phyloP scores from a whole-genome alignment of 2,888 invertebrate genomes.

The Drosophila yooni region DNA sequence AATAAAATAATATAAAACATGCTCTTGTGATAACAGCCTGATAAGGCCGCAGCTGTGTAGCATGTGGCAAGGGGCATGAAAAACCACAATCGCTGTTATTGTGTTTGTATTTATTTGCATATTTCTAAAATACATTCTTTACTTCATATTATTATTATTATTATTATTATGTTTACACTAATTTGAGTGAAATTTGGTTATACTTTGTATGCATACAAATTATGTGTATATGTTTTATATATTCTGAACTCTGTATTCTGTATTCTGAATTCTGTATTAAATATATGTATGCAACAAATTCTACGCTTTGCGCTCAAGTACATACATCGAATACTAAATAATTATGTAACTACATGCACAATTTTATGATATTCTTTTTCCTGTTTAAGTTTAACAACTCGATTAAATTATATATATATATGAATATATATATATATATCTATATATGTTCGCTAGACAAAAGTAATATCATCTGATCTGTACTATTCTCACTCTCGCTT shows the following conservation, averaged over 20 bases:
- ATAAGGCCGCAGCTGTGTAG: conserved; percentile 42
- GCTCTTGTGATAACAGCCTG: conserved; percentile 13
- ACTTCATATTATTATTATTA: conserved; percentile 37
- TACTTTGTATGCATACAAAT: conserved; percentile 37
- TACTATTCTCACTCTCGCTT: neutral
- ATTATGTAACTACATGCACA: conserved; percentile 43
- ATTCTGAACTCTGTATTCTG: neutral
- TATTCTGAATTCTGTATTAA: conserved; percentile 26
- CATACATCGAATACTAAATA: conserved; percentile 43
- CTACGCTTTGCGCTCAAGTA: conserved; percentile 46
- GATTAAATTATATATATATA: conserved; percentile 23
- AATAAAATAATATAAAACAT: neutral
- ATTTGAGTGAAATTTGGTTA: conserved; percentile 75
- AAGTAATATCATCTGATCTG: conserved; percentile 27
- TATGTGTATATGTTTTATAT: conserved; percentile 27
- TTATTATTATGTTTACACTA: conserved; percentile 56
- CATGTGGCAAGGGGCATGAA: conserved; percentile 9
- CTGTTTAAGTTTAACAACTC: conserved; percentile 19
- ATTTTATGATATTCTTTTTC: conserved; percentile 14
- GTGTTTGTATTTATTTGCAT: conserved; percentile 42
- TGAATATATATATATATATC: neutral
- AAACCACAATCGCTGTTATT: conserved; percentile 57
- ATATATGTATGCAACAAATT: conserved; percentile 57
- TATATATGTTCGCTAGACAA: conserved; percentile 19
- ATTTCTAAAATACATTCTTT: conserved; percentile 76